A percentile compares a stretch with the other conserved stretches of the same genome.
phyloP scores from a whole-genome alignment of 2,113 vertebrate species.

The Menura novaehollandiae region DNA sequence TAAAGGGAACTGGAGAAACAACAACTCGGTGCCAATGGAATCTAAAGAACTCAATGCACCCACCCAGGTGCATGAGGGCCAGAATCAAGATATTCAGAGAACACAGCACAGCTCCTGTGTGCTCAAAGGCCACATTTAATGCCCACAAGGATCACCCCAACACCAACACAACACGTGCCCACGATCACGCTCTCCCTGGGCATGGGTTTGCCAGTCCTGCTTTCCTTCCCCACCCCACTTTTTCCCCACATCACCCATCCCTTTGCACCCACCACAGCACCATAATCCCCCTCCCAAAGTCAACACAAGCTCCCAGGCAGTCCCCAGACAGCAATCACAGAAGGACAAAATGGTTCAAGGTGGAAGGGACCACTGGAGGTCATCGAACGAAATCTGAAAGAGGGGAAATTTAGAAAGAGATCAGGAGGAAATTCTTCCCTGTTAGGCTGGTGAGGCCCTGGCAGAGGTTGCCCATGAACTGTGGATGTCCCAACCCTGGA shows the following conservation, averaged over 20 bases:
- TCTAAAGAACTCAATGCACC: fast-evolving
- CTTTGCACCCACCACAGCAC: background rate
- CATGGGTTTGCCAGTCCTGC: fast-evolving
- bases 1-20: background rate
- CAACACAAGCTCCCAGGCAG: fast-evolving
- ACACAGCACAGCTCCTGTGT: background rate
- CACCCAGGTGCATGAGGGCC: fast-evolving
- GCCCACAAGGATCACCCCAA: background rate
- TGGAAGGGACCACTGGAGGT: background rate
- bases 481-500: background rate
- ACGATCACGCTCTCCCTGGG: fast-evolving
- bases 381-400: background rate
- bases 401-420: background rate
- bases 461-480: background rate
- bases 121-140: background rate
- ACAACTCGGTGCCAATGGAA: background rate
- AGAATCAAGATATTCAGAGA: background rate
- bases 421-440: background rate
- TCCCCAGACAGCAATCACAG: fast-evolving
- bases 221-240: background rate
- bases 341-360: background rate
- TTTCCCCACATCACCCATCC: background rate
- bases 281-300: background rate
- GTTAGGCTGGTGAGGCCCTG: background rate
- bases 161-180: fast-evolving